Conservation (phyloP, 2,113 vertebrate species). For the Cyprinodon variegatus region DNA sequence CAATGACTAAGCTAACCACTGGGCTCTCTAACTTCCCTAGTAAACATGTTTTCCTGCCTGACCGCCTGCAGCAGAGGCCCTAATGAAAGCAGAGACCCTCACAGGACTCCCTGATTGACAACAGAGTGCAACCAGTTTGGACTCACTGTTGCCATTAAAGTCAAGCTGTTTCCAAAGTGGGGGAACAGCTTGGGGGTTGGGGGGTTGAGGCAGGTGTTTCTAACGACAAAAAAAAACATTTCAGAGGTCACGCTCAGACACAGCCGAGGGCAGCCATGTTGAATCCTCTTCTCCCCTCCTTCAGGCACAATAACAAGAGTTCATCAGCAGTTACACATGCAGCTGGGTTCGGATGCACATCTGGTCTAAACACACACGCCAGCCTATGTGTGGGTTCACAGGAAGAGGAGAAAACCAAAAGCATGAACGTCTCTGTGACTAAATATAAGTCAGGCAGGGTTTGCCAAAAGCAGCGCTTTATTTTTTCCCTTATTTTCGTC, state of each 20-base stretch:
- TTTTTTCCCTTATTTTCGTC: constrained; percentile 56
- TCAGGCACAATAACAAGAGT: constrained; percentile 67
- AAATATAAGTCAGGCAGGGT: constrained; percentile 79
- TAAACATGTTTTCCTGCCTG: not conserved
- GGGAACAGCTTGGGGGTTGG: not conserved
- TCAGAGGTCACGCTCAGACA: constrained; percentile 41
- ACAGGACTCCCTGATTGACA: constrained; percentile 14
- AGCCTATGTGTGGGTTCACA: constrained; percentile 75
- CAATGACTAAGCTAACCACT: constrained; percentile 55
- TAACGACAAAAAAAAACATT: constrained; percentile 31
- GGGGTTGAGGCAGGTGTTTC: constrained; percentile 25
- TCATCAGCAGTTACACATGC: constrained; percentile 63
- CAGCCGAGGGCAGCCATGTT: constrained; percentile 35
- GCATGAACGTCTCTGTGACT: constrained; percentile 77
- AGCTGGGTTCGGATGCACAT: constrained; percentile 75
- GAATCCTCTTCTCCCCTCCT: constrained; percentile 36
- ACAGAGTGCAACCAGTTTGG: constrained; percentile 19
- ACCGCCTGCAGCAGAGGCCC: constrained; percentile 36
- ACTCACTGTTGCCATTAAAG: constrained; percentile 25
- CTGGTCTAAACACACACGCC: constrained; percentile 64
- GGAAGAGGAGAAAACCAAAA: constrained; percentile 78
- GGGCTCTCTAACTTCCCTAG: constrained; percentile 50
- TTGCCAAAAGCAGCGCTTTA: constrained; percentile 77
- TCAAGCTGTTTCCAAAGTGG: constrained; percentile 17
- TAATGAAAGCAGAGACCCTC: constrained; percentile 53